Conservation (phyloP, 2,113 vertebrate genomes). For the Mus musculus region DNA sequence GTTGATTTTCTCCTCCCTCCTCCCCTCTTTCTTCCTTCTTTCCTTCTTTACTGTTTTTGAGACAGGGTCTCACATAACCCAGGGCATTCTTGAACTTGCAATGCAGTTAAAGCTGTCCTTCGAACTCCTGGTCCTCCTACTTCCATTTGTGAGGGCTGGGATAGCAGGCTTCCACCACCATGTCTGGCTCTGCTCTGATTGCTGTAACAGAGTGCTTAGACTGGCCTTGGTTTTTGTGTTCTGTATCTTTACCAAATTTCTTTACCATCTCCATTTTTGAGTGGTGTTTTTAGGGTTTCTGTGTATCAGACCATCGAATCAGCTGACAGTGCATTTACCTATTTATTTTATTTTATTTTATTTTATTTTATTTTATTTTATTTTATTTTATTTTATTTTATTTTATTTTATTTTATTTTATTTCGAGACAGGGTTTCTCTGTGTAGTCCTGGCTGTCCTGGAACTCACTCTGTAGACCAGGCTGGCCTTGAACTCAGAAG, state of each 20-base stretch:
- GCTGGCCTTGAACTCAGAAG: no score
- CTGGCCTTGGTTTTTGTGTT: not conserved
- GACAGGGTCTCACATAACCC: not conserved
- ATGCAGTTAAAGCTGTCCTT: not conserved
- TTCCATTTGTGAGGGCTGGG: not conserved
- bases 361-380: no score
- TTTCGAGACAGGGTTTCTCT: no score
- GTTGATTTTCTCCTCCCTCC: not conserved
- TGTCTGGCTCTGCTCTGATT: not conserved
- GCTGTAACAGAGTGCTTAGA: not conserved
- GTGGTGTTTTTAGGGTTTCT: not conserved
- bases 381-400: no score
- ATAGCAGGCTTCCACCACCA: not conserved
- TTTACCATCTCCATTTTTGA: not conserved
- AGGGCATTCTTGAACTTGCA: not conserved
- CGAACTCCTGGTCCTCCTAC: not conserved
- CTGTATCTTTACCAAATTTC: not conserved
- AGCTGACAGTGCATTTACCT: not conserved
- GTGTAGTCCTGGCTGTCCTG: no score
- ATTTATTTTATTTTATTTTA: no score
- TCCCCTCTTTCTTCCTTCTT: not conserved
- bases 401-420: no score
- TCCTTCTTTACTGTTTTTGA: not conserved
- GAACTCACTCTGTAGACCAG: no score
- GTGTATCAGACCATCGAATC: not conserved